Evolutionary conservation across 2,113 vertebrate genomes (phyloP).

Genomic region (Spheniscus mendiculus): DNA sequence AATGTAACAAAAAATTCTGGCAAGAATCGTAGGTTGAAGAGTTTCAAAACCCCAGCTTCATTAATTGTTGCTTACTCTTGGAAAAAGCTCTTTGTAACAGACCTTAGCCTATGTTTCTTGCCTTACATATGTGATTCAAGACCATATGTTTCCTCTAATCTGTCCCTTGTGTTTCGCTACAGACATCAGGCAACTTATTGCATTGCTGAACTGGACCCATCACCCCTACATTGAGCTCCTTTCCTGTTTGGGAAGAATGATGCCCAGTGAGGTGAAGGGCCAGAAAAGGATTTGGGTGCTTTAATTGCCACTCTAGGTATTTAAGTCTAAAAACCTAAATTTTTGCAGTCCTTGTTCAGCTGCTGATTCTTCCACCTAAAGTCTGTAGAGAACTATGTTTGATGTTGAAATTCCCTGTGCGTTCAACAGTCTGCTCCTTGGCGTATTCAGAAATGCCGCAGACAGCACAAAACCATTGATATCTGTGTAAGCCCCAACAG

Average conservation of each 20-base stretch:
- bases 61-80: neutral
- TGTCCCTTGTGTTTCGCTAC: neutral
- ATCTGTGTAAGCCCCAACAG: neutral
- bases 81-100: neutral
- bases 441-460: neutral
- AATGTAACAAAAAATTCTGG: neutral
- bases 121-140: neutral
- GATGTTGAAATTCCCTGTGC: neutral
- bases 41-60: neutral
- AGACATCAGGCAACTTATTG: neutral
- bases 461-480: neutral
- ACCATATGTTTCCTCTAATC: neutral
- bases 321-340: neutral
- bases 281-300: neutral
- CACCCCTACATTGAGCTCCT: rapidly evolving
- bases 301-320: neutral
- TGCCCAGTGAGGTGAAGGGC: neutral
- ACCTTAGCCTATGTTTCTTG: neutral
- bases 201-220: neutral
- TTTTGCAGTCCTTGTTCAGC: neutral
- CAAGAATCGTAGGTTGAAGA: neutral
- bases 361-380: neutral
- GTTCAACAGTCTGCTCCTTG: neutral
- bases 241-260: neutral
- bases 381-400: neutral